Evolutionary conservation across 1,140 invertebrate species (phyloP), one percentile per base, ranked within the genome.

Genomic region (Eulimnadia texana): DNA sequence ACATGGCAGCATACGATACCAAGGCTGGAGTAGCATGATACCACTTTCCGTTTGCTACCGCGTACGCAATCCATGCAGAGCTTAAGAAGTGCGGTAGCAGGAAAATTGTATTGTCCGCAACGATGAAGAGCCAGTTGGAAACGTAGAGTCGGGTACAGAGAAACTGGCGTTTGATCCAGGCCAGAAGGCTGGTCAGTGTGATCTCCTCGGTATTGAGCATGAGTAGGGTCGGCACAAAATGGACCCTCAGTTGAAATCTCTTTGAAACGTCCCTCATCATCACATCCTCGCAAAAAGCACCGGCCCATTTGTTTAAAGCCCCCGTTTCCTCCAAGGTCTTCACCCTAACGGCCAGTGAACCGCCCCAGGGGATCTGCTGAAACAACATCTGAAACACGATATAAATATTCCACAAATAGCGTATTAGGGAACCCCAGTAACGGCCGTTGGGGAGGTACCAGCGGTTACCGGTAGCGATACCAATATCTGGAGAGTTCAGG

Each of bases 381-480:
- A 25, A 6, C 0, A 22, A 20, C 55, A 58, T 58, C n/a, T 42
- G 55, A 33, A 19, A n/a, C 28, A 20, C 23, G 16, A 25, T 20
- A 16, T 58, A 42, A 3, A 58, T 25, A 33, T 58, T 58, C 55
- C 55, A 58, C 2, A 58, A 16, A 16, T 42, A 42, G 33, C 33
- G 33, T 9, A 58, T 19, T 13, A 25, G 27, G 2, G 55, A 33
- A 25, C 55, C 55, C 20, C 24, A 58, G 24, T 42, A 25, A 16
- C 29, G 19, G 0, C 55, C 55, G 13, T 27, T 58, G 16, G 24
- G 28, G 10, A 58, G 19, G 24, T 58, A 58, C 55, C 55, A 58
- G 1, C 55, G 55, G 55, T 58, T 58, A 33, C 55, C 55, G 42
- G 55, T 58, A 58, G 55, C 27, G 13, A 58, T 27, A 19, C 27